Base-by-base conservation (phyloP, 2,888 invertebrate species). In the Entomobrya proxima region DNA sequence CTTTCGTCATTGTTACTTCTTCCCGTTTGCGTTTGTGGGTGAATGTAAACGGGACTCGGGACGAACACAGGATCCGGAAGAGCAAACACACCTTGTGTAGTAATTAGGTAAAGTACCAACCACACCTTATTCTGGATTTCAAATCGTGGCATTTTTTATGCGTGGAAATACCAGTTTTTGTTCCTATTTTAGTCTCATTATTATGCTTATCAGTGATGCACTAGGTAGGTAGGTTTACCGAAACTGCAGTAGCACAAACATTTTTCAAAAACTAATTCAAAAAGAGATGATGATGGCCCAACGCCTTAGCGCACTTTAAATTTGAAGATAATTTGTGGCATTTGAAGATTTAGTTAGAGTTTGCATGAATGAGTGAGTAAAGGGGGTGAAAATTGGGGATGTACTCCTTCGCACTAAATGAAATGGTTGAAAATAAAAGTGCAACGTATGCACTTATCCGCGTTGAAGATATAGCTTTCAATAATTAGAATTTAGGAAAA, bases 341-440 rank as follows among this genome's bases (percentile, higher is more conserved):
- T 21, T 21, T n/a, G 15, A 21, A 61, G n/a, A 15, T 9, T 32
- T 61, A 30, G 15, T 69, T 30, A 6, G 15, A 44, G 13, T 58
- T 76, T 35, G 37, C 67, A 79, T 79, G 79, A 79, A 15, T 79
- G 79, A 79, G 67, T 79, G 79, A 67, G 32, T 79, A 79, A 67
- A 67, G 67, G 79, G 79, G 61, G 21, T 79, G 47, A 44, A 64
- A 79, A 79, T 64, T 79, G 40, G 47, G 64, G 50, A 18, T 61
- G 44, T 27, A 24, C 50, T 5, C 11, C 32, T 21, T 30, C 18
- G 40, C 44, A n/a, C 50, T 3, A 30, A 74, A 21, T 24, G 4
- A 47, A n/a, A 30, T 32, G 27, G 27, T 61, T 61, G 61, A 61
- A 61, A 61, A 30, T 61, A n/a, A 7, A 61, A 61, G 61, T 61